Conservation (phyloP, 2,113 vertebrate species). For the Crocuta crocuta region DNA sequence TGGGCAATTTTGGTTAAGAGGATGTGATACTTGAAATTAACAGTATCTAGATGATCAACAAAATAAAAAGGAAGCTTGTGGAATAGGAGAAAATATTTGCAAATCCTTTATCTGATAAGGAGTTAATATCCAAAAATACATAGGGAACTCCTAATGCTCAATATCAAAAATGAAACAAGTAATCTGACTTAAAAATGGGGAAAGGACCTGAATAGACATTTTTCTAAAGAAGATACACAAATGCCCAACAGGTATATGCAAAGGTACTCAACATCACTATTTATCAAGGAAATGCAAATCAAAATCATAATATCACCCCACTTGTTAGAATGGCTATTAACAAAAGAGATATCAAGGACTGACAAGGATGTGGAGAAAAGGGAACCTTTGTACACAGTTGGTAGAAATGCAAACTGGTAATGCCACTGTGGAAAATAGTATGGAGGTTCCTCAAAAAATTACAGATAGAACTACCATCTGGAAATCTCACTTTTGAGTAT, state of each 20-base stretch:
- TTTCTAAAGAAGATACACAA: not conserved
- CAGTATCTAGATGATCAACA: not conserved
- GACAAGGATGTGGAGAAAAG: not conserved
- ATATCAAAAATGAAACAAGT: not conserved
- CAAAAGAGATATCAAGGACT: not conserved
- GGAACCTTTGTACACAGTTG: not conserved
- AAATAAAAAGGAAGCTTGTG: not conserved
- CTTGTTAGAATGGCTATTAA: not conserved
- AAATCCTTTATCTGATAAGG: not conserved
- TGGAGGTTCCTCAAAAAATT: not conserved
- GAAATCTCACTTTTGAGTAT: not conserved
- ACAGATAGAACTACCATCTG: not conserved
- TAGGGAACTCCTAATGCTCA: not conserved
- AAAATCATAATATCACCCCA: not conserved
- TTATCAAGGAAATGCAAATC: not conserved
- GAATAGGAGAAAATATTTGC: not conserved
- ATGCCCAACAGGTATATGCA: not conserved
- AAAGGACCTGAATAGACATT: not conserved
- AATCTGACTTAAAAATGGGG: not conserved
- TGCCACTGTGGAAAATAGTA: not conserved
- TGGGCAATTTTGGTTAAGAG: not conserved
- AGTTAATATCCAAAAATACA: not conserved
- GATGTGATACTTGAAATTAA: not conserved
- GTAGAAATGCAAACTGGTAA: not conserved
- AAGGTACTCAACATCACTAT: not conserved